These are phyloP conservation scores for Crocidura indochinensis DNA, from an alignment of 2,797 vertebrate species.

Conservation along the genomic window DNA sequence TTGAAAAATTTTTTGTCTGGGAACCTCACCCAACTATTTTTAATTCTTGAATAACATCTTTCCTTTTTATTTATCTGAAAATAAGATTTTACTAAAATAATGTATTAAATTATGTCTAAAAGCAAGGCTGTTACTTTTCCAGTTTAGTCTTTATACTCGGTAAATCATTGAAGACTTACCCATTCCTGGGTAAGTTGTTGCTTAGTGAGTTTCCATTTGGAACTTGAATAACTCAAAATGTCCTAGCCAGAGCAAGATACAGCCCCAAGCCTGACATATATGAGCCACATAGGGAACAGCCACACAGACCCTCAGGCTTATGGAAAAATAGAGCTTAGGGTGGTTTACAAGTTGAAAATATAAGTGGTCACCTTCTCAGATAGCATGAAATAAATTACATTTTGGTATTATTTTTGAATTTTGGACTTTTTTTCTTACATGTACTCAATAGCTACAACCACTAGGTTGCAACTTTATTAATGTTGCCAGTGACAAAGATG, in stretches of 20 bases:
- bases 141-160: neutral
- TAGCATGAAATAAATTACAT: neutral
- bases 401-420: neutral
- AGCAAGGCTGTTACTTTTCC: neutral
- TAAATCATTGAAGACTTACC: neutral
- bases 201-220: neutral
- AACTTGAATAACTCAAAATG: neutral
- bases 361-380: neutral
- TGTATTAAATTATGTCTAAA: neutral
- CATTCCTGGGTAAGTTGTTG: neutral
- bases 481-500: slow-evolving; percentile 92
- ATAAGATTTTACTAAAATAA: neutral
- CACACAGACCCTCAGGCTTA: neutral
- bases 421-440: neutral
- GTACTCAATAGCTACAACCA: slow-evolving; percentile 90
- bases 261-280: neutral
- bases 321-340: neutral
- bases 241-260: neutral
- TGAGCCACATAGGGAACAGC: neutral
- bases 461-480: slow-evolving; percentile 93
- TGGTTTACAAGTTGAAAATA: neutral
- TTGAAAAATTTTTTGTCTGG: neutral
- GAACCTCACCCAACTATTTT: slow-evolving; percentile 14
- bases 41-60: slow-evolving; percentile 35
- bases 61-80: neutral